These are phyloP conservation scores for Istiophorus platypterus DNA, from an alignment of 2,113 vertebrate species.

Conservation along the genomic window DNA sequence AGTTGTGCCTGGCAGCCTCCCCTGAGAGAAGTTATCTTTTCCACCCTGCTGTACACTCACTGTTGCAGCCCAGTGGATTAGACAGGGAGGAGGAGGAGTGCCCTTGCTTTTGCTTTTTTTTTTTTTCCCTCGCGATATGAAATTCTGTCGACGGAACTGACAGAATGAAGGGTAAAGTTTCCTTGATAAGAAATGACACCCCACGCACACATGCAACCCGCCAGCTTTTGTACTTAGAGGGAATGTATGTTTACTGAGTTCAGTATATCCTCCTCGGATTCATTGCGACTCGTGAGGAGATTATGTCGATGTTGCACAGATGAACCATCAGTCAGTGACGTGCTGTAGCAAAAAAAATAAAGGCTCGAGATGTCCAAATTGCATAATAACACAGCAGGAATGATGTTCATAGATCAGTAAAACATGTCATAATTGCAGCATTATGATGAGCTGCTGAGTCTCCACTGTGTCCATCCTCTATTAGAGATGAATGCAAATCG, in stretches of 20 bases:
- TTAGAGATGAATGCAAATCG: constrained; percentile 43
- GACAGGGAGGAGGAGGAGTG: constrained; percentile 40
- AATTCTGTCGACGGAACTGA: constrained; percentile 58
- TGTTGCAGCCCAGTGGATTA: constrained; percentile 65
- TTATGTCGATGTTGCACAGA: constrained; percentile 4
- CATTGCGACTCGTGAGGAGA: constrained; percentile 2
- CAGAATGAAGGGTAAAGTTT: constrained; percentile 47
- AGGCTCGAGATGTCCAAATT: background rate
- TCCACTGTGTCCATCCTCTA: constrained; percentile 3
- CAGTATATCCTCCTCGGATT: background rate
- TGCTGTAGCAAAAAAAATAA: background rate
- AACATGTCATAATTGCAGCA: constrained; percentile 1
- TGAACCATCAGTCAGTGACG: background rate
- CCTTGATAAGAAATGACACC: constrained; percentile 51
- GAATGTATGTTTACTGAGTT: constrained; percentile 27
- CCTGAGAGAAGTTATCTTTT: constrained; percentile 71
- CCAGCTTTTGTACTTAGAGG: constrained; percentile 14
- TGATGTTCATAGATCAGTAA: constrained; percentile 15
- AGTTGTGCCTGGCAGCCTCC: constrained; percentile 60
- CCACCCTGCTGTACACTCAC: constrained; percentile 61
- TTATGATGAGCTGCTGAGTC: constrained; percentile 29
- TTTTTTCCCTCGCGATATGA: constrained; percentile 18
- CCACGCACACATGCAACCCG: background rate
- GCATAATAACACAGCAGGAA: constrained; percentile 8
- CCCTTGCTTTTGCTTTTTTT: constrained; percentile 19